These are phyloP conservation scores for Pristionchus maxplancki DNA, from an alignment of 2,888 invertebrate species.

Conservation along the genomic window DNA sequence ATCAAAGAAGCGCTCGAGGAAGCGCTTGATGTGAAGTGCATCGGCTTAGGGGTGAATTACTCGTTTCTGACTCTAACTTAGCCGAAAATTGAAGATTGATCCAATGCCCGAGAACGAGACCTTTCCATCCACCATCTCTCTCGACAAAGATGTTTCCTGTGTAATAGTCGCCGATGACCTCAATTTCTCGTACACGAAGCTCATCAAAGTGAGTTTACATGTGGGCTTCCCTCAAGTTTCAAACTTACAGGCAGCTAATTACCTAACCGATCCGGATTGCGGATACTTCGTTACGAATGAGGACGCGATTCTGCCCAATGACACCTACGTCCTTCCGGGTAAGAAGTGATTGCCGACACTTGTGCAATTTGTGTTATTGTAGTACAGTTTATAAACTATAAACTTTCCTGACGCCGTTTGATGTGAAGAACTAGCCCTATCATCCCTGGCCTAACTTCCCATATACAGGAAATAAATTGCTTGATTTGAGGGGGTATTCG, in stretches of 20 bases:
- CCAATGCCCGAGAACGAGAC: conserved; percentile 24
- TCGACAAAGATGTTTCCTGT: conserved; percentile 84
- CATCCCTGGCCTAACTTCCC: no score
- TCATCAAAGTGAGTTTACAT: conserved; percentile 83
- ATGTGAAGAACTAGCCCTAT: no score
- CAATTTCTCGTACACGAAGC: conserved; percentile 89
- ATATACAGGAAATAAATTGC: no score
- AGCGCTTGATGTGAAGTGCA: conserved; percentile 22
- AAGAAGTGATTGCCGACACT: not conserved
- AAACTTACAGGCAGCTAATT: conserved; percentile 85
- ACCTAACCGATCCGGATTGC: conserved; percentile 87
- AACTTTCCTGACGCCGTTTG: no score
- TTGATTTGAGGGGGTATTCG: no score
- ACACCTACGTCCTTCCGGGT: not conserved
- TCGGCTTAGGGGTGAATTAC: conserved; percentile 51
- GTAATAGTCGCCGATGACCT: conserved; percentile 95
- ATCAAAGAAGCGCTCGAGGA: conserved; percentile 46
- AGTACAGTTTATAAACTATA: no score
- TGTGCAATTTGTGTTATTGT: no score
- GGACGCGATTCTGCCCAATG: conserved; percentile 88
- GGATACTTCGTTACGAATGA: conserved; percentile 94
- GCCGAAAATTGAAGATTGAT: not conserved
- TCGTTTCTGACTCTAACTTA: not conserved
- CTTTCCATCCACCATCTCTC: conserved; percentile 54
- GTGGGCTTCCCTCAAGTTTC: not conserved